phyloP scores from a whole-genome alignment of 2,797 vertebrate genomes.

The Chiloscyllium punctatum region DNA sequence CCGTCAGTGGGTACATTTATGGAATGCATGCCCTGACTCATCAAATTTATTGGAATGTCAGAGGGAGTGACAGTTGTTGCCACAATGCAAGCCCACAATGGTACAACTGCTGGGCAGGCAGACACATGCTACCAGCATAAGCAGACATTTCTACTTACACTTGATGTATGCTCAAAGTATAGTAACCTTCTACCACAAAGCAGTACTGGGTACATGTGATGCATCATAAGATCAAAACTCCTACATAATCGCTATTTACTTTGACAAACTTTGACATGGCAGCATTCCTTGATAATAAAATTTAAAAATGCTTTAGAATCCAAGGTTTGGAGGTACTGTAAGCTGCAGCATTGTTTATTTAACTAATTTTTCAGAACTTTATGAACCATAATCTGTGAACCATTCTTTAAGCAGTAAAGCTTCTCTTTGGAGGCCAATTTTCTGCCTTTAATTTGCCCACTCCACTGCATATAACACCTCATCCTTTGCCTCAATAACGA shows the following conservation, averaged over 20 bases:
- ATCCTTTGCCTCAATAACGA: background rate
- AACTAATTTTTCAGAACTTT: background rate
- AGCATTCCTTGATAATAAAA: background rate
- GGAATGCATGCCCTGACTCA: conserved; percentile 8
- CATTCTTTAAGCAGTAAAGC: background rate
- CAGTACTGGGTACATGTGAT: background rate
- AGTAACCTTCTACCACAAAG: background rate
- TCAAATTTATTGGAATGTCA: background rate
- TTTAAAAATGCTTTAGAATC: background rate
- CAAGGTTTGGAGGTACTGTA: background rate
- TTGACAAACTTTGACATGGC: background rate
- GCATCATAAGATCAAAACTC: background rate
- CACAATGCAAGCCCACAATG: conserved; percentile 15
- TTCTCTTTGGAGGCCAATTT: background rate
- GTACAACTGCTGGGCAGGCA: conserved; percentile 1
- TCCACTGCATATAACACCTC: background rate
- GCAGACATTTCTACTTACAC: background rate
- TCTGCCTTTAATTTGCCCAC: background rate
- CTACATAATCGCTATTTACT: background rate
- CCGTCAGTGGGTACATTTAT: background rate
- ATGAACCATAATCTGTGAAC: background rate
- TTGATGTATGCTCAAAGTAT: background rate
- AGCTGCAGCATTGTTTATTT: background rate
- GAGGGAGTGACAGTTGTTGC: background rate
- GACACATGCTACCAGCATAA: background rate